phyloP scores from a whole-genome alignment of 2,797 vertebrate species.

The Mallotus villosus region DNA sequence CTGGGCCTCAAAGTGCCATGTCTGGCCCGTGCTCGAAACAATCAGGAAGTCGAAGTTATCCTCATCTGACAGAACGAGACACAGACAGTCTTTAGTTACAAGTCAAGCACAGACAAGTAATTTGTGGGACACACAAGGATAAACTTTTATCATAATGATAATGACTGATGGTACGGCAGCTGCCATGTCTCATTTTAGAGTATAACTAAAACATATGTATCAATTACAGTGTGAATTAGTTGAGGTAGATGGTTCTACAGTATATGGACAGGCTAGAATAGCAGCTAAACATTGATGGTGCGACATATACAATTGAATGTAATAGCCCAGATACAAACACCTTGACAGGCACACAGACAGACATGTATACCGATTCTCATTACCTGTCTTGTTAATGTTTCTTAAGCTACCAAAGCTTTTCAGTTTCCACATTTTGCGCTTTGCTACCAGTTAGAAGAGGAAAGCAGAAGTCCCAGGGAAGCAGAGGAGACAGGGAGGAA shows the following conservation, averaged over 20 bases:
- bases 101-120: not conserved
- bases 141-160: not conserved
- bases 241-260: not conserved
- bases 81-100: not conserved
- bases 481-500: constrained; percentile 48
- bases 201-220: not conserved
- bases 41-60: constrained; percentile 94
- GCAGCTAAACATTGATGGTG: not conserved
- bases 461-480: constrained; percentile 41
- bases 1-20: constrained; percentile 92
- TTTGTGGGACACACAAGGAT: not conserved
- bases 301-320: not conserved
- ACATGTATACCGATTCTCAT: constrained; percentile 48
- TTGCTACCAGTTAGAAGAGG: constrained; percentile 73
- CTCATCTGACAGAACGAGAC: constrained; percentile 71
- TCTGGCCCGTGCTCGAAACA: constrained; percentile 92
- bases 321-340: constrained; percentile 3
- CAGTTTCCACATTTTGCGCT: constrained; percentile 98
- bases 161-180: not conserved
- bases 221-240: not conserved
- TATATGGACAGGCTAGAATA: constrained; percentile 2
- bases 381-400: constrained; percentile 99
- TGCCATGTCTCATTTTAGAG: not conserved
- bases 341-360: constrained; percentile 14
- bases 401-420: constrained; percentile 98